Evolutionary conservation across 1,140 invertebrate species (phyloP).

Genomic region (Drosophila takahashii): DNA sequence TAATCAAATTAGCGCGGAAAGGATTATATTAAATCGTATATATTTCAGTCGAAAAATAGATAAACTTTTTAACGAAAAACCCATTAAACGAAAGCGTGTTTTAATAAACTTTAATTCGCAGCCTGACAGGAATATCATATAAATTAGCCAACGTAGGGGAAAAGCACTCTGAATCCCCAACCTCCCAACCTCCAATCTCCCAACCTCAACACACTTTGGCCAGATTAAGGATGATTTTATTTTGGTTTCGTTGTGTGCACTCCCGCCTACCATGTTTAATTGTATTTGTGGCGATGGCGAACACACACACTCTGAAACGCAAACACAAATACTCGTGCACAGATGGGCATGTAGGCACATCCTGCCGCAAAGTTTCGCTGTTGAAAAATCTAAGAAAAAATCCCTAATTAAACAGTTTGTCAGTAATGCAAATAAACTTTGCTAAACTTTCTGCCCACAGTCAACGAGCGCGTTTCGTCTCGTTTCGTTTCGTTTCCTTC

Average conservation of each 20-base stretch:
- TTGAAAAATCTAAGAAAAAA: constrained; percentile 76
- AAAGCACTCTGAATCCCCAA: constrained; percentile 18
- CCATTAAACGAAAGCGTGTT: constrained; percentile 21
- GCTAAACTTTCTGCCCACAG: constrained; percentile 74
- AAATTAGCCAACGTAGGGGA: constrained; percentile 21
- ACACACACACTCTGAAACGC: constrained; percentile 7
- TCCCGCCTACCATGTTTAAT: constrained; percentile 59
- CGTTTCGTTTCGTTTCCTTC: constrained; percentile 19
- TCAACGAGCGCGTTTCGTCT: constrained; percentile 49
- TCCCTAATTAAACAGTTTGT: constrained; percentile 83
- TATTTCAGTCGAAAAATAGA: not conserved
- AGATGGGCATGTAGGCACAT: constrained; percentile 29
- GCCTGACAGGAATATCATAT: constrained; percentile 23
- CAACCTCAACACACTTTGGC: constrained; percentile 34
- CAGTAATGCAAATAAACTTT: constrained; percentile 83
- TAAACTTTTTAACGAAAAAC: constrained; percentile 1
- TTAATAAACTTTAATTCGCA: constrained; percentile 23
- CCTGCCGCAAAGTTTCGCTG: constrained; percentile 59
- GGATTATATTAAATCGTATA: not conserved
- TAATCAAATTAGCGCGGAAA: constrained; percentile 7
- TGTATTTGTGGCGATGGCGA: constrained; percentile 59
- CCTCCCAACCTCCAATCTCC: constrained; percentile 5
- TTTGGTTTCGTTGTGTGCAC: constrained; percentile 42
- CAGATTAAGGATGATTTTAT: constrained; percentile 61
- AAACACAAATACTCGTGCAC: constrained; percentile 9